Conservation (phyloP, 1,140 invertebrate genomes). For the Pinna nobilis region DNA sequence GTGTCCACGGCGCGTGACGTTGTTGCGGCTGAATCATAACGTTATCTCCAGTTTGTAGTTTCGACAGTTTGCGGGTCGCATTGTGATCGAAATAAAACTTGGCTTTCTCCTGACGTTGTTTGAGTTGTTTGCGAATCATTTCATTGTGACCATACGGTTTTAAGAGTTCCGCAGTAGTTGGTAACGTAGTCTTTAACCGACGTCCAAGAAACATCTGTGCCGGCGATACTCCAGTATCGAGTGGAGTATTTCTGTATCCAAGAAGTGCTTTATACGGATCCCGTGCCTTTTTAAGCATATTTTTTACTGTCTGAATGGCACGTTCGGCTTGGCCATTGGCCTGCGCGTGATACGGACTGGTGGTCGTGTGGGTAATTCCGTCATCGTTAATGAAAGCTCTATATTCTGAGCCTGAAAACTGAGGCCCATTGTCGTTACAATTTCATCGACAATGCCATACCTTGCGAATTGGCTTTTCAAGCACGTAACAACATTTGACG, state of each 20-base stretch:
- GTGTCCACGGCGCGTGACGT: not conserved
- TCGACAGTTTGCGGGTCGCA: not conserved
- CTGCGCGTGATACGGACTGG: constrained; percentile 71
- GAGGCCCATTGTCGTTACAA: constrained; percentile 71
- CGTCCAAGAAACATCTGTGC: constrained; percentile 22
- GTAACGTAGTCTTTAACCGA: constrained; percentile 6
- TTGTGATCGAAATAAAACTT: not conserved
- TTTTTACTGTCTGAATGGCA: not conserved
- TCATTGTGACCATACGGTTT: not conserved
- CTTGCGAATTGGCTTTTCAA: constrained; percentile 23
- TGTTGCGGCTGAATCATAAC: not conserved
- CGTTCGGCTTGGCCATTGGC: constrained; percentile 68
- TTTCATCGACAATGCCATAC: constrained; percentile 6
- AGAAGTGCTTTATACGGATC: constrained; percentile 12
- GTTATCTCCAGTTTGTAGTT: not conserved
- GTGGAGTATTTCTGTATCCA: constrained; percentile 15
- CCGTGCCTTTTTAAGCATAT: not conserved
- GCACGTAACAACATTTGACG: constrained; percentile 2
- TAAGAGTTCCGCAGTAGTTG: constrained; percentile 3
- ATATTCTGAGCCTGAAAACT: constrained; percentile 72
- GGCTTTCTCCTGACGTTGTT: constrained; percentile 1
- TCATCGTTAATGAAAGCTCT: constrained; percentile 69
- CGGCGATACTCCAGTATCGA: constrained; percentile 5
- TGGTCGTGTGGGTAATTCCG: constrained; percentile 67
- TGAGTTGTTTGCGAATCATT: not conserved